Evolutionary conservation across 2,797 vertebrate genomes (phyloP).

Genomic region (Cirrhinus mrigala): DNA sequence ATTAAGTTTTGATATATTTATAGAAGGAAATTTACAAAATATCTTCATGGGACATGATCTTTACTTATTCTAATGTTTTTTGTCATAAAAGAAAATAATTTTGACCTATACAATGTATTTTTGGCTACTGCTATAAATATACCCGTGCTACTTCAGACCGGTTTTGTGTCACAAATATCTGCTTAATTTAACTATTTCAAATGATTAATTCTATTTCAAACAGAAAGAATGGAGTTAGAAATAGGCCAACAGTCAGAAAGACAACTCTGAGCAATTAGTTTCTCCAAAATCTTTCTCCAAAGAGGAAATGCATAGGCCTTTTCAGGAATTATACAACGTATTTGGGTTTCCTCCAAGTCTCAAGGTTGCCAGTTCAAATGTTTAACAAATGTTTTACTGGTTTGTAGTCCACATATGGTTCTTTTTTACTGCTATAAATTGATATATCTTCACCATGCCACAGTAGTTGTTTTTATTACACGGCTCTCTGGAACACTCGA

Average conservation of each 20-base stretch:
- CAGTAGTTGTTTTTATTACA: conserved; percentile 8
- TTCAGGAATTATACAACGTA: conserved; percentile 11
- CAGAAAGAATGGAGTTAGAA: conserved; percentile 1
- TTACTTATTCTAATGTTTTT: too few species aligned
- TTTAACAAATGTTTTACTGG: conserved; percentile 2
- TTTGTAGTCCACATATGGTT: conserved; percentile 7
- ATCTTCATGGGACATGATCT: too few species aligned
- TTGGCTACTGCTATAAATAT: too few species aligned
- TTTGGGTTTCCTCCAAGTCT: background rate
- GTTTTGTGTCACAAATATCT: background rate
- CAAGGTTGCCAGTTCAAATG: conserved; percentile 7
- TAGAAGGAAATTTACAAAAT: too few species aligned
- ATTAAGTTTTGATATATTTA: too few species aligned
- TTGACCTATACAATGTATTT: too few species aligned
- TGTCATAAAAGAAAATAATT: too few species aligned
- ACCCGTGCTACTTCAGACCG: too few species aligned
- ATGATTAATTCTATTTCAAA: background rate
- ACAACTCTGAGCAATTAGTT: background rate
- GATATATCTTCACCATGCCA: conserved; percentile 5
- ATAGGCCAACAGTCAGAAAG: background rate
- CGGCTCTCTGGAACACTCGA: background rate
- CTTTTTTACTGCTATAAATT: background rate
- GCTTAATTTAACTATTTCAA: conserved; percentile 21
- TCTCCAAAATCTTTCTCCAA: background rate
- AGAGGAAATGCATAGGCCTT: conserved; percentile 31